phyloP scores from a whole-genome alignment of 1,140 invertebrate species.

The Eurosta solidaginis region DNA sequence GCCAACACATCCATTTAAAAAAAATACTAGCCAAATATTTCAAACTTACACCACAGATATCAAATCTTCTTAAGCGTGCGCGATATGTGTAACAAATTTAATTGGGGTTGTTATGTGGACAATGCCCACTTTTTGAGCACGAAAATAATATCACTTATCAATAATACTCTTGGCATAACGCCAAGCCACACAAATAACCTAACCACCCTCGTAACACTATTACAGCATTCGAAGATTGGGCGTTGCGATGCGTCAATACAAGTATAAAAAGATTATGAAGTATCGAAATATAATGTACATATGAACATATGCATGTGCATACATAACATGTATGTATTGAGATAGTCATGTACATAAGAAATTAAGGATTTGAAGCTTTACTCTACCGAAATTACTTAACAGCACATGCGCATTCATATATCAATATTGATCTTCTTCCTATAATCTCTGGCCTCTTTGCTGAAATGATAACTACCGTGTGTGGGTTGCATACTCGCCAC shows the following conservation, averaged over 20 bases:
- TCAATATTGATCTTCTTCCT: not conserved
- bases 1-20: not conserved
- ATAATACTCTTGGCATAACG: not conserved
- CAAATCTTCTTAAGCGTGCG: not conserved
- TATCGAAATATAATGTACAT: not conserved
- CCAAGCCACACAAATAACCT: not conserved
- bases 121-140: not conserved
- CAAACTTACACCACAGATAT: no score
- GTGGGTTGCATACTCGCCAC: not conserved
- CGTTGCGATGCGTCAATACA: not conserved
- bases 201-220: not conserved
- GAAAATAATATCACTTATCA: no score
- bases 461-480: not conserved
- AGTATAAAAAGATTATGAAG: not conserved
- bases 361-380: not conserved
- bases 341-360: not conserved
- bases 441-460: not conserved
- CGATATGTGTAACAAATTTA: not conserved
- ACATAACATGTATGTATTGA: no score
- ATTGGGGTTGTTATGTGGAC: not conserved
- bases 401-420: not conserved
- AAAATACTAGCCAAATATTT: not conserved
- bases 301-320: constrained; percentile 36
- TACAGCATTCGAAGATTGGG: not conserved
- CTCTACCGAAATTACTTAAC: not conserved